These are phyloP conservation scores for Antidorcas marsupialis DNA, from an alignment of 2,113 vertebrate species.

Conservation along the genomic window DNA sequence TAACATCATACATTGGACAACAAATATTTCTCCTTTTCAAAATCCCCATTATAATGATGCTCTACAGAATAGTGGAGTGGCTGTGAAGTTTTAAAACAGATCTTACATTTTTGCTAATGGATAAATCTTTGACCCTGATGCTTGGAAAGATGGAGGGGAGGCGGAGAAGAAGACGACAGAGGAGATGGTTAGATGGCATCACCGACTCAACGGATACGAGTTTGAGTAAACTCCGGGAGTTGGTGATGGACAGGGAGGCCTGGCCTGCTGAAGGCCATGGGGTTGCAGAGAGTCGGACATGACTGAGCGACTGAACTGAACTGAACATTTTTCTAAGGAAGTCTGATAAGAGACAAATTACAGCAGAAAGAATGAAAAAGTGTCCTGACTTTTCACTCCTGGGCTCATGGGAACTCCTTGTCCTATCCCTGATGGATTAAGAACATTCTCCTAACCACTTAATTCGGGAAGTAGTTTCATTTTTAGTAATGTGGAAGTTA, in stretches of 20 bases:
- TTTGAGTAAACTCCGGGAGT: no score
- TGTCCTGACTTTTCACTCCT: not conserved
- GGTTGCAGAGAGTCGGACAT: no score
- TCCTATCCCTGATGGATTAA: not conserved
- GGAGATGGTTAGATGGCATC: not conserved
- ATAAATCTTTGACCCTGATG: not conserved
- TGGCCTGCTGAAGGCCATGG: no score
- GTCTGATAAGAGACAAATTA: not conserved
- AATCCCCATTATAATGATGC: not conserved
- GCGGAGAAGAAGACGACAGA: not conserved
- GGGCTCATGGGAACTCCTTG: not conserved
- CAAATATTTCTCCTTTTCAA: not conserved
- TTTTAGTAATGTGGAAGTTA: constrained; percentile 11
- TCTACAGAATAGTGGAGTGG: not conserved
- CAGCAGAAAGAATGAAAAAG: not conserved
- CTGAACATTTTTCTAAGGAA: not conserved
- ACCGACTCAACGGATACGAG: rapidly evolving
- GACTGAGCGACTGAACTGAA: no score
- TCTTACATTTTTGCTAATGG: not conserved
- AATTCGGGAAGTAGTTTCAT: not conserved
- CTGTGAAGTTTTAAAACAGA: constrained; percentile 2
- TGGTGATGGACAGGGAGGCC: no score
- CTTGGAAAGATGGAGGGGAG: not conserved
- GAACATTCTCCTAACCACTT: not conserved
- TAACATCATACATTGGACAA: not conserved